Conservation (phyloP, 2,888 invertebrate genomes). For the Phyllotreta striolata region DNA sequence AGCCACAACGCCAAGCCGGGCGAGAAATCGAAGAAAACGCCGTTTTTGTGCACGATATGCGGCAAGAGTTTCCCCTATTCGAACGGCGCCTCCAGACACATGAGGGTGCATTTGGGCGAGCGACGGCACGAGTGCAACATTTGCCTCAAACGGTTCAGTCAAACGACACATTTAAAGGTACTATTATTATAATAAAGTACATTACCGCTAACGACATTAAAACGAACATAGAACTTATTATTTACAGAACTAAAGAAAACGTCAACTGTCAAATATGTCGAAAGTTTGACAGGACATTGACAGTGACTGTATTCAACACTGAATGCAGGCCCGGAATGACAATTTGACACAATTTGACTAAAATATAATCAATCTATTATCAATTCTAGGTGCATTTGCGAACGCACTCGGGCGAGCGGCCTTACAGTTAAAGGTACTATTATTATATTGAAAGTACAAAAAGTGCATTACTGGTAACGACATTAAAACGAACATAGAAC, state of each 20-base stretch:
- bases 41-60: slow-evolving; percentile 56
- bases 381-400: slow-evolving; percentile 60
- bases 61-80: slow-evolving; percentile 57
- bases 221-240: too few relatives aligned
- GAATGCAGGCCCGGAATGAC: too few relatives aligned
- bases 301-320: too few relatives aligned
- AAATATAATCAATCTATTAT: not conserved
- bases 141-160: slow-evolving; percentile 58
- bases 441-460: too few relatives aligned
- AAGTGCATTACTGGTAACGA: too few relatives aligned
- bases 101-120: slow-evolving; percentile 56
- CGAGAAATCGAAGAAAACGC: slow-evolving; percentile 53
- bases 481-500: too few relatives aligned
- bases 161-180: slow-evolving; percentile 61
- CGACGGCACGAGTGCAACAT: slow-evolving; percentile 57
- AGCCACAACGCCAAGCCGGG: slow-evolving; percentile 53
- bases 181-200: too few relatives aligned
- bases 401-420: slow-evolving; percentile 63
- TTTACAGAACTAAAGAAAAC: too few relatives aligned
- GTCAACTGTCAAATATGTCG: too few relatives aligned
- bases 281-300: too few relatives aligned
- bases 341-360: not conserved
- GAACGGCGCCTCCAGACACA: slow-evolving; percentile 57
- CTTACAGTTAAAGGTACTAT: slow-evolving; percentile 63
- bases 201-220: too few relatives aligned